Evolutionary conservation across 1,140 invertebrate species (phyloP), one percentile per base, ranked within the genome.

Genomic region (Teleopsis dalmanni): DNA sequence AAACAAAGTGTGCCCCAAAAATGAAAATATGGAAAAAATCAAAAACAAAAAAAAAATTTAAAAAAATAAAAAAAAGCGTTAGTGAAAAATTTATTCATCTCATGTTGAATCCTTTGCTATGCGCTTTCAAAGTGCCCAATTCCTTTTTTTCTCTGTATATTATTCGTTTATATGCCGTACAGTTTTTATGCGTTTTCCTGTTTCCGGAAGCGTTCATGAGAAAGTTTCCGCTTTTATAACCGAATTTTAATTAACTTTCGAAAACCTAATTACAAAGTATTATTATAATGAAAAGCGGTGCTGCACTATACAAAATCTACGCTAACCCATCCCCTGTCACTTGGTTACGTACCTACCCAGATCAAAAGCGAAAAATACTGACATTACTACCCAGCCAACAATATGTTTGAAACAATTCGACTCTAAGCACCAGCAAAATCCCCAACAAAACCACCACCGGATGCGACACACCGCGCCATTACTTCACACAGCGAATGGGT

Each of bases 191-290:
- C 54, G 57, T 58, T 60, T 62, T 54, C 51, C 55, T 57, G 52
- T 53, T 55, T 59, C 61, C 64, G 64, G 64, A 67, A 67, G 64
- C 64, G 60, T 62, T 67, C 62, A 67, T 62, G 64, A 59, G 58
- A 64, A 67, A 67, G 64, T 67, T 67, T 67, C 64, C 64, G 64
- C 64, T 67, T 67, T 67, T 61, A 67, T 67, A 67, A 67, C 64
- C 64, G 64, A 67, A 67, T 67, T 67, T 67, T 67, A 67, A 67
- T 67, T 67, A 67, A 67, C 64, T 67, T 67, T 67, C 64, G 64
- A 67, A 67, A 67, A 67, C 64, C 64, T 67, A 67, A 67, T 67
- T 67, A 67, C 64, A 67, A 67, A 66, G 64, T 66, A 67, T 67
- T 67, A 67, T 67, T 64, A 67, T 67, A 67, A 67, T 64, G 61